Evolutionary conservation across 2,113 vertebrate genomes (phyloP).

Genomic region (Daubentonia madagascariensis): DNA sequence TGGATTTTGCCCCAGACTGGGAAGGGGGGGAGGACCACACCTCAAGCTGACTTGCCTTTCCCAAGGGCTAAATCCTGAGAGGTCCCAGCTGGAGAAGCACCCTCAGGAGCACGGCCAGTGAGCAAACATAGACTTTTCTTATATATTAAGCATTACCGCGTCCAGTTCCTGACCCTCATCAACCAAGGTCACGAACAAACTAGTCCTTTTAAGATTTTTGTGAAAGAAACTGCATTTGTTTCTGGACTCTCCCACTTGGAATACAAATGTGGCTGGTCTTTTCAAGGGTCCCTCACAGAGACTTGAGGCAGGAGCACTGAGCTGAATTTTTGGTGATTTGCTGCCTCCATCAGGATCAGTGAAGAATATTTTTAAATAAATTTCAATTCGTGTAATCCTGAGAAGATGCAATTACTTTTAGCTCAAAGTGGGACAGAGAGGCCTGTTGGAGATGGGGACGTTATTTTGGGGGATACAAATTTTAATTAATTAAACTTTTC

Average conservation of each 20-base stretch:
- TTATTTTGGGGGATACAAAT: neutral
- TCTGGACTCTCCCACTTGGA: neutral
- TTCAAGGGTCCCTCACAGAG: neutral
- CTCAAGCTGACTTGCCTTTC: neutral
- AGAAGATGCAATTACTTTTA: neutral
- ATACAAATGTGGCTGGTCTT: neutral
- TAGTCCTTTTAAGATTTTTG: slow-evolving; percentile 32
- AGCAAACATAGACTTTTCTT: slow-evolving; percentile 15
- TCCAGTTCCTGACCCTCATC: slow-evolving; percentile 31
- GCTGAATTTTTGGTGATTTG: slow-evolving; percentile 78
- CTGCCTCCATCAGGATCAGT: slow-evolving; percentile 84
- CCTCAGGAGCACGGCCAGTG: neutral
- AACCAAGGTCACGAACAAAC: slow-evolving; percentile 53
- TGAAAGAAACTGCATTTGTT: slow-evolving; percentile 12
- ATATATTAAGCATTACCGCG: slow-evolving; percentile 2
- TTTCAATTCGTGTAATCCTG: neutral
- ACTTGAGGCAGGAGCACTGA: neutral
- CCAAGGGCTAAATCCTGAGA: neutral
- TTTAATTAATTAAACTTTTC: neutral
- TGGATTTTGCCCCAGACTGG: neutral
- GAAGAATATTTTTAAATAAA: slow-evolving; percentile 55
- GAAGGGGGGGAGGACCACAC: neutral
- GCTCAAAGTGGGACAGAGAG: neutral
- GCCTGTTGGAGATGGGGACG: neutral
- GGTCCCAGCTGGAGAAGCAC: neutral